Percentiles rank a stretch among this genome's conserved stretches.
phyloP scores from a whole-genome alignment of 2,113 vertebrate genomes.

The Propithecus coquereli region DNA sequence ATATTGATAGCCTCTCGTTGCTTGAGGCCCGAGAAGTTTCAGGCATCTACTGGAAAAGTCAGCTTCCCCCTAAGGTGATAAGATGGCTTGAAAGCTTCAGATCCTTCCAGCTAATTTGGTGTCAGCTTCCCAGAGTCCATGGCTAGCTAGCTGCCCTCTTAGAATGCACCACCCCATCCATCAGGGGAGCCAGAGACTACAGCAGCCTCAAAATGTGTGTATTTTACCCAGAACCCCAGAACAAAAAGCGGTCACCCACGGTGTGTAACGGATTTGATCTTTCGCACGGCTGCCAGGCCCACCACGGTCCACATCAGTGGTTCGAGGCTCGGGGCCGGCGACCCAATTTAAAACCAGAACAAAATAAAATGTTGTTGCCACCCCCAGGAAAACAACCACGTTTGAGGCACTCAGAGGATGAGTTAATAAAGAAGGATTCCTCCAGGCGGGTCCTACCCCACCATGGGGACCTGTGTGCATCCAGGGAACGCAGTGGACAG shows the following conservation, averaged over 20 bases:
- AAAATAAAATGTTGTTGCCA: not conserved
- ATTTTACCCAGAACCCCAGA: conserved; percentile 9
- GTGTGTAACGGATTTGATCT: conserved; percentile 16
- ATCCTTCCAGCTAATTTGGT: not conserved
- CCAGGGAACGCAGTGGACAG: not conserved
- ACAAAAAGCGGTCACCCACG: conserved; percentile 39
- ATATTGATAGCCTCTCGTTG: not conserved
- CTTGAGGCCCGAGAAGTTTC: not conserved
- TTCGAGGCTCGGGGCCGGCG: not conserved
- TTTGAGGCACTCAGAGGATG: not conserved
- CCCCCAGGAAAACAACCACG: not conserved
- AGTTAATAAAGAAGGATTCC: not conserved
- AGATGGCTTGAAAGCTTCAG: conserved; percentile 18
- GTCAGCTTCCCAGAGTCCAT: conserved; percentile 1
- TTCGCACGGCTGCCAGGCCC: not conserved
- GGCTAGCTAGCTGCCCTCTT: conserved; percentile 10
- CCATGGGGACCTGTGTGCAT: rapidly evolving
- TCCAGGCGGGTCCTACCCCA: not conserved
- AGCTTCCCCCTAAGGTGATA: not conserved
- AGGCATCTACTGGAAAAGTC: not conserved
- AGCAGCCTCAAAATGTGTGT: not conserved
- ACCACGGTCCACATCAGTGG: not conserved
- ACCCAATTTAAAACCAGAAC: not conserved
- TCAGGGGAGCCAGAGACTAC: not conserved
- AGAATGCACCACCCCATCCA: not conserved